phyloP scores from a whole-genome alignment of 2,113 vertebrate genomes.

The Anhinga anhinga region DNA sequence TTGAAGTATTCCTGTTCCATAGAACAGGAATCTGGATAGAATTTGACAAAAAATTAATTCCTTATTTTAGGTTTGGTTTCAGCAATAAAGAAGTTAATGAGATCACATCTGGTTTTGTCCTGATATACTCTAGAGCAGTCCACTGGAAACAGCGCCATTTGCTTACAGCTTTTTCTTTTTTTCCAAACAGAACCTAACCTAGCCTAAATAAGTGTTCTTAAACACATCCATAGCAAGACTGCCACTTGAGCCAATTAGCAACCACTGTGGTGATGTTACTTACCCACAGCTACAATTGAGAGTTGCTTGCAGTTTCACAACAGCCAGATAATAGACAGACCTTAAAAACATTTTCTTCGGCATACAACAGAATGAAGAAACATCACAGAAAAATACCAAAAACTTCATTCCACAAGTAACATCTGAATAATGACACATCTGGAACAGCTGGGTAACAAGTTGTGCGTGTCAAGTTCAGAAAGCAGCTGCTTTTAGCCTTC shows the following conservation, averaged over 20 bases:
- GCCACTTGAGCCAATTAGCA: not conserved
- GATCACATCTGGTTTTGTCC: conserved; percentile 40
- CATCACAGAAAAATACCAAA: not conserved
- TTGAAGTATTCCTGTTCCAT: conserved; percentile 10
- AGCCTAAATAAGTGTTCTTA: not conserved
- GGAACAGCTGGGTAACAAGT: conserved; percentile 34
- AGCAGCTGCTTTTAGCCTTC: conserved; percentile 42
- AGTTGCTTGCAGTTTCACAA: not conserved
- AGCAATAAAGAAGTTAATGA: conserved; percentile 47
- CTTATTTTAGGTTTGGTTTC: conserved; percentile 16
- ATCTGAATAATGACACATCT: conserved; percentile 13
- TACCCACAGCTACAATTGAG: not conserved
- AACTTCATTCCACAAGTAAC: not conserved
- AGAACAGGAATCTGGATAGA: conserved; percentile 22
- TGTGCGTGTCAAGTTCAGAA: conserved; percentile 11
- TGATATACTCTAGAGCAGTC: not conserved
- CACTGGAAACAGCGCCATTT: not conserved
- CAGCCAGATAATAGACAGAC: not conserved
- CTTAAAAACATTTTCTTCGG: not conserved
- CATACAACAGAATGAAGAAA: not conserved
- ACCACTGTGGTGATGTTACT: not conserved
- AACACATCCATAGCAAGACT: not conserved
- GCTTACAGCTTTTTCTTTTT: not conserved
- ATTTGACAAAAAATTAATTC: conserved; percentile 33
- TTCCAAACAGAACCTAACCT: not conserved